Evolutionary conservation across 2,113 vertebrate species (phyloP).

Genomic region (Gymnogyps californianus): DNA sequence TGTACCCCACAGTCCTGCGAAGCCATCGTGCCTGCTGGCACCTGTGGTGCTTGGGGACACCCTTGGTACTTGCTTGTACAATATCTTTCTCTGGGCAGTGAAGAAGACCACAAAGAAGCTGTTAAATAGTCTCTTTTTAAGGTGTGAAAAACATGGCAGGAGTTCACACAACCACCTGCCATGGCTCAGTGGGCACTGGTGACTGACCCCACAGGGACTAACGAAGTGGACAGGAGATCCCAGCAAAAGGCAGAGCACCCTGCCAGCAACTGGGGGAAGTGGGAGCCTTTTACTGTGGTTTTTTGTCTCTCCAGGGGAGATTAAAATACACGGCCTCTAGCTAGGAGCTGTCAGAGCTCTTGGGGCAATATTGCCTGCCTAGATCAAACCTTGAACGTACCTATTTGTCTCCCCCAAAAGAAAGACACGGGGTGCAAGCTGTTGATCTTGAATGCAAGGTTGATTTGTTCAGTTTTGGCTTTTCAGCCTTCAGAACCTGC

Average conservation of each 20-base stretch:
- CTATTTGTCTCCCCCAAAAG: too few species aligned
- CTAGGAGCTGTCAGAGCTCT: not conserved
- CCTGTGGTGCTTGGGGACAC: not conserved
- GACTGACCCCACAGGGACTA: not conserved
- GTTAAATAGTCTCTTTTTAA: not conserved
- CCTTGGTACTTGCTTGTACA: not conserved
- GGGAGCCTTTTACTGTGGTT: not conserved
- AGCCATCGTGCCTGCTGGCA: not conserved
- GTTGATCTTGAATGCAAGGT: not conserved
- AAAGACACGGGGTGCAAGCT: not conserved
- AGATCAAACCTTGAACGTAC: not conserved
- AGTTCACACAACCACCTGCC: fast-evolving
- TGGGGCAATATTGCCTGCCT: not conserved
- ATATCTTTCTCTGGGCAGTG: not conserved
- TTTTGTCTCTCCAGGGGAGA: not conserved
- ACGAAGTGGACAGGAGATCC: not conserved
- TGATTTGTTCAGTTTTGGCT: not conserved
- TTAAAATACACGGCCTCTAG: not conserved
- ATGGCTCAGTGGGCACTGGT: fast-evolving
- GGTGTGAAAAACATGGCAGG: not conserved
- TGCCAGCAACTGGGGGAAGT: not conserved
- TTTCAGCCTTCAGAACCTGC: not conserved
- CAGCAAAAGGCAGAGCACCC: not conserved
- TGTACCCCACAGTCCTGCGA: not conserved
- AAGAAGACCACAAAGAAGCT: not conserved